Conservation (phyloP, 2,113 vertebrate genomes). For the Zeus faber region DNA sequence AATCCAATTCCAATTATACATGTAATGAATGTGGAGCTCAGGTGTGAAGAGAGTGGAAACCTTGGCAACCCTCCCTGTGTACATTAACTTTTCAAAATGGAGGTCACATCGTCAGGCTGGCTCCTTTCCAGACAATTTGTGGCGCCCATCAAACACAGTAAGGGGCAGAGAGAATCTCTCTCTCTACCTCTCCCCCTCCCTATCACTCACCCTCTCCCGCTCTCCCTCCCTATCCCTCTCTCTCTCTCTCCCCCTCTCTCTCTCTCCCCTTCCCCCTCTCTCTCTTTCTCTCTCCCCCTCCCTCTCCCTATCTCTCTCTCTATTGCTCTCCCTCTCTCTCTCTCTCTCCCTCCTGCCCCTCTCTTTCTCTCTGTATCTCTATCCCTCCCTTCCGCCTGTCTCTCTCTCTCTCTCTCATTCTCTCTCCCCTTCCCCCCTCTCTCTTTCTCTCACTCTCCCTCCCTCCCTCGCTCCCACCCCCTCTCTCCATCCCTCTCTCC, state of each 20-base stretch:
- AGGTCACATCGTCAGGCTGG: slow-evolving; percentile 43
- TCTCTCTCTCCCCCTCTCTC: not conserved
- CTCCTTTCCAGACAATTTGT: slow-evolving; percentile 37
- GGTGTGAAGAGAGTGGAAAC: slow-evolving; percentile 46
- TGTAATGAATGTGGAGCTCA: slow-evolving; percentile 59
- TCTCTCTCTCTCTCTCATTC: not conserved
- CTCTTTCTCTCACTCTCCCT: slow-evolving; percentile 8
- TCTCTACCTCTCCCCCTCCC: not conserved
- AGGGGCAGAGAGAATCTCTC: slow-evolving; percentile 28
- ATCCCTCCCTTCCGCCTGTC: not conserved
- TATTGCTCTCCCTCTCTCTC: too few relatives aligned
- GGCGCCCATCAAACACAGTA: slow-evolving; percentile 43
- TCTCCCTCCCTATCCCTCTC: not conserved
- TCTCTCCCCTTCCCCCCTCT: not conserved
- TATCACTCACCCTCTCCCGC: slow-evolving; percentile 14
- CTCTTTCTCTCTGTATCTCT: not conserved
- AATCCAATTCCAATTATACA: slow-evolving; percentile 66
- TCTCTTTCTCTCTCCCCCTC: not conserved
- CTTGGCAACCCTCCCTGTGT: slow-evolving; percentile 44
- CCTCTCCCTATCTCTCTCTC: too few relatives aligned
- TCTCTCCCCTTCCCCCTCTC: not conserved
- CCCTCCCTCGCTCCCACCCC: not conserved
- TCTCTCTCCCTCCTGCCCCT: not conserved
- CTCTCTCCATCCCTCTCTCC: not conserved
- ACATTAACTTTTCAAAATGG: slow-evolving; percentile 55